Evolutionary conservation across 2,113 vertebrate species (phyloP).

Genomic region (Sterrhoptilus dennistouni): DNA sequence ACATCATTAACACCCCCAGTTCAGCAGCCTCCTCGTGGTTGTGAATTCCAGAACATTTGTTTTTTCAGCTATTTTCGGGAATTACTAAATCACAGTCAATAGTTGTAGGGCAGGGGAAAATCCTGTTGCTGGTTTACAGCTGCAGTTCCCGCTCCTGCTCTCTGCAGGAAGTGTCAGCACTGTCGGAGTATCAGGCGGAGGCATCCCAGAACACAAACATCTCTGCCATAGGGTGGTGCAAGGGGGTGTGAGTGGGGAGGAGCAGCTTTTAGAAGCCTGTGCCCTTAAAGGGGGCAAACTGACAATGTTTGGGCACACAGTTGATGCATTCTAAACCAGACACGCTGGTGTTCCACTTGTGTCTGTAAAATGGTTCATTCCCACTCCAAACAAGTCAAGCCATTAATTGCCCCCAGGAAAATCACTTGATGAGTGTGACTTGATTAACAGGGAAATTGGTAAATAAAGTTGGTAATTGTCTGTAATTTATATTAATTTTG

Average conservation of each 20-base stretch:
- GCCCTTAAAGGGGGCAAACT: rapidly evolving
- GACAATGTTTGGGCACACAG: rapidly evolving
- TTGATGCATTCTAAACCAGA: rapidly evolving
- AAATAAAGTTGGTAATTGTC: not conserved
- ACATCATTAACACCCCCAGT: rapidly evolving
- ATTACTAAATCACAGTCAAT: rapidly evolving
- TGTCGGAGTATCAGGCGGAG: rapidly evolving
- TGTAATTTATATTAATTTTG: not conserved
- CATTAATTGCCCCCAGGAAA: not conserved
- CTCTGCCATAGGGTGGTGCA: no score
- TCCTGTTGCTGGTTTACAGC: not conserved
- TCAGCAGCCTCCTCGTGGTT: not conserved
- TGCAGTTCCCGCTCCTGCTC: rapidly evolving
- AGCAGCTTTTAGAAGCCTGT: not conserved
- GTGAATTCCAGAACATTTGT: not conserved
- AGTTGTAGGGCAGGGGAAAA: not conserved
- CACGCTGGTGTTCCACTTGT: rapidly evolving
- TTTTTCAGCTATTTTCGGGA: not conserved
- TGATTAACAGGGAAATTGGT: not conserved
- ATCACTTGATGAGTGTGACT: not conserved
- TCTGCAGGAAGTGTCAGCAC: rapidly evolving
- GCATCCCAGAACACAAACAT: rapidly evolving
- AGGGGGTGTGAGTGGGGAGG: rapidly evolving
- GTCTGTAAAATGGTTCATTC: not conserved
- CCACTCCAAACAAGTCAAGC: not conserved